These are phyloP conservation scores for Pterois miles DNA, from an alignment of 2,797 vertebrate species.

Conservation along the genomic window DNA sequence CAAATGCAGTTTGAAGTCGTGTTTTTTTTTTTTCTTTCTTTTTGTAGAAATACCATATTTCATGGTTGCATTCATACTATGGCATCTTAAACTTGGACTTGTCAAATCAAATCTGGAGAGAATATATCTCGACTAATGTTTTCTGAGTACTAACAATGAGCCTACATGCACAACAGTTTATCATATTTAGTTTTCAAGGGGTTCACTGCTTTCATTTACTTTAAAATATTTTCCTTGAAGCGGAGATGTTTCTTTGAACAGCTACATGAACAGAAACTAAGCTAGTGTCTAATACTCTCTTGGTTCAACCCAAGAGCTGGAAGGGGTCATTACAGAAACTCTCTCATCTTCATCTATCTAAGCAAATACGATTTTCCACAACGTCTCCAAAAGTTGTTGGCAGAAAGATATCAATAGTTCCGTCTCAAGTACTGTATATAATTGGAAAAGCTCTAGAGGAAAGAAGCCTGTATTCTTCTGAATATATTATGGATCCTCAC, in stretches of 20 bases:
- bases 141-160: slow-evolving; percentile 54
- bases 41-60: slow-evolving; percentile 20
- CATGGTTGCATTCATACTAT: slow-evolving; percentile 30
- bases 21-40: neutral
- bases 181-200: slow-evolving; percentile 38
- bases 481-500: slow-evolving; percentile 19
- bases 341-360: slow-evolving; percentile 53
- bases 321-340: slow-evolving; percentile 53
- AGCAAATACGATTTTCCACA: slow-evolving; percentile 46
- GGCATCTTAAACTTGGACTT: slow-evolving; percentile 32
- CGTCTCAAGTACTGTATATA: slow-evolving; percentile 30
- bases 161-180: slow-evolving; percentile 57
- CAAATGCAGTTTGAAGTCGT: slow-evolving; percentile 76
- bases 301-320: slow-evolving; percentile 34
- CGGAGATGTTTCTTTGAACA: slow-evolving; percentile 38
- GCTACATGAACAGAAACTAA: slow-evolving; percentile 41
- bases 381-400: slow-evolving; percentile 18
- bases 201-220: slow-evolving; percentile 42
- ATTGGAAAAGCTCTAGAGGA: slow-evolving; percentile 29
- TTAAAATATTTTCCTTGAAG: slow-evolving; percentile 48
- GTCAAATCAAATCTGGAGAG: slow-evolving; percentile 58
- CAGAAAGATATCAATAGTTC: slow-evolving; percentile 56
- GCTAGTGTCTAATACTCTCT: slow-evolving; percentile 50
- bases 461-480: slow-evolving; percentile 13
- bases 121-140: slow-evolving; percentile 49